These are phyloP conservation scores for Sclerurus mexicanus DNA, from an alignment of 2,113 vertebrate species.

Conservation along the genomic window DNA sequence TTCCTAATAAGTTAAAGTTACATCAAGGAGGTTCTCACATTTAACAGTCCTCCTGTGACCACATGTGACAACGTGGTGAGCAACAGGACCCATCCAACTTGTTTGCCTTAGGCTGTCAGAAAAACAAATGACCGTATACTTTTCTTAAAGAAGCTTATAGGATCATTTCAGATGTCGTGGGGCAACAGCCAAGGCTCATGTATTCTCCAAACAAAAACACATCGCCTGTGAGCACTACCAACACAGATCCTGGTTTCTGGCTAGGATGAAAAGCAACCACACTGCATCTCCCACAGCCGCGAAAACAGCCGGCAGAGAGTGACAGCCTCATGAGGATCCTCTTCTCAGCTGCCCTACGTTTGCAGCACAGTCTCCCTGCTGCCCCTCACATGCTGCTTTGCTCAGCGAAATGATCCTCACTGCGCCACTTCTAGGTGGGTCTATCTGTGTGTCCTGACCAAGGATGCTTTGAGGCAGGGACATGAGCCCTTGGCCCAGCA, in stretches of 20 bases:
- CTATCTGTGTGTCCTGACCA: background rate
- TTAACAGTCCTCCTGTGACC: background rate
- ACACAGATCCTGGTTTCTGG: background rate
- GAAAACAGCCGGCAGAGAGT: background rate
- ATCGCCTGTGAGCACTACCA: background rate
- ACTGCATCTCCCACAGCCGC: background rate
- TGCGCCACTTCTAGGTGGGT: accelerated
- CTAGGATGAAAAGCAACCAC: background rate
- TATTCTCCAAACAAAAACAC: background rate
- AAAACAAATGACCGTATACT: background rate
- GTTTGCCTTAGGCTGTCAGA: conserved; percentile 20
- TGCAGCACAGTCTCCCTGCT: background rate
- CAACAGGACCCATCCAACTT: background rate
- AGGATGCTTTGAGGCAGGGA: background rate
- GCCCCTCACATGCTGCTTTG: background rate
- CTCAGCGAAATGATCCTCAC: background rate
- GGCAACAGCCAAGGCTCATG: background rate
- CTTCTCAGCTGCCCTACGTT: background rate
- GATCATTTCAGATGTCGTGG: background rate
- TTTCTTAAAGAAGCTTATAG: conserved; percentile 14
- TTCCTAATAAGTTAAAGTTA: conserved; percentile 22
- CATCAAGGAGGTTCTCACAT: conserved; percentile 15
- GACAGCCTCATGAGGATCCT: background rate
- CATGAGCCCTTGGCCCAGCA: accelerated
- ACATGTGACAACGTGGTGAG: background rate